Evolutionary conservation across 2,888 invertebrate genomes (phyloP), one percentile per base, ranked within the genome.

Genomic region (Adelphocoris suturalis): DNA sequence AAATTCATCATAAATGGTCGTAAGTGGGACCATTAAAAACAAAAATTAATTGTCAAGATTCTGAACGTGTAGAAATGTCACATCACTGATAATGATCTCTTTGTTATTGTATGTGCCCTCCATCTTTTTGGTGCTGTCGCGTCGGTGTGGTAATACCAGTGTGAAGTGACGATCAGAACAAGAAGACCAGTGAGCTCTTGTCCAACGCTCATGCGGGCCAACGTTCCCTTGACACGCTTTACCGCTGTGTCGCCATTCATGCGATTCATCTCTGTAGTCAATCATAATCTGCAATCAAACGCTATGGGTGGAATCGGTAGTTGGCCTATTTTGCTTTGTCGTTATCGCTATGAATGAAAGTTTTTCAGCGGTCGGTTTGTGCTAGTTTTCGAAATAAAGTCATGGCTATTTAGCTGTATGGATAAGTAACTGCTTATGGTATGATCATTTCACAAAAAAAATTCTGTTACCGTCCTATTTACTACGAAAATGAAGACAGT

Each of bases 181-280:
- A 0, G 68, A 68, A 68, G 23, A 23, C 68, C 68, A n/a, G 61
- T n/a, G 9, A 61, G 61, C 61, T 68, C 68, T 68, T 23, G 68
- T 68, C 19, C 12, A n/a, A 23, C 19, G 5, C 23, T 68, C 68
- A 68, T 68, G 68, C 68, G 68, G 68, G 68, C 68, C 68, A 23
- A 23, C 23, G 12, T 68, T 68, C 27, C 68, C 68, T 68, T 68
- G 68, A 68, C 68, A 68, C 68, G 68, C 11, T 68, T 68, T 23
- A 68, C 68, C 68, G 68, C 57, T 7, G 23, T 68, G 68, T 68
- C 68, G 68, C 68, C 68, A 68, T 23, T 68, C 23, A 11, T 23
- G 68, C 23, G 68, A 68, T 68, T 19, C 68, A 68, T 68, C 68
- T 68, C 68, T 68, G 68, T 13, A 68, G 23, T 68, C 68, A 68